Evolutionary conservation across 1,140 invertebrate species (phyloP), one percentile per base, ranked within the genome.

Genomic region (Caligus rogercresseyi): DNA sequence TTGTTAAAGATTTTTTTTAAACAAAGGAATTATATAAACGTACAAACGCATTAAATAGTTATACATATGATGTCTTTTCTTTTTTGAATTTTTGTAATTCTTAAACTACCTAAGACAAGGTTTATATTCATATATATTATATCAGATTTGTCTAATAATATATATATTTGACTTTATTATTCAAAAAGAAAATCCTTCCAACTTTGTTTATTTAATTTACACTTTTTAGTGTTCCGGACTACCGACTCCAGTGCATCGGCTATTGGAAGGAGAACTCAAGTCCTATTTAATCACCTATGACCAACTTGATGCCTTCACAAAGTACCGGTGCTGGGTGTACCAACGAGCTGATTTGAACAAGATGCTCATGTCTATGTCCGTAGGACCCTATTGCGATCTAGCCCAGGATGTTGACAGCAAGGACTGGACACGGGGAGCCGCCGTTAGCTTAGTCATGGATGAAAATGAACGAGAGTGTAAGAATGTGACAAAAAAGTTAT

Each of bases 211-310:
- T 66, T 64, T n/a, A 11, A 43, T 11, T 43, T 43, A 11, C 31
- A 43, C n/a, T 43, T 43, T 11, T 11, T 43, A 85, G 83, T 87
- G 87, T 92, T 69, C 89, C 92, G 14, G 94, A 98, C 79, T 93
- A 96, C 69, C 16, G 61, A 25, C 85, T 98, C 82, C 90, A 92
- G 71, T 98, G 94, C 72, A 92, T 97, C 68, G 94, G 92, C 1
- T 97, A 83, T 73, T 97, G 90, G 88, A 94, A 95, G 73, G 94
- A 98, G 72, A 96, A 97, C 78, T 96, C 0, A 92, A 89, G 72
- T 97, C 92, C 0, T 97, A 96, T 75, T 73, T 98, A 1, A 89
- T 97, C 64, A 98, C 94, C 0, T 96, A 89, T 72, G 92, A 97
- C 72, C 89, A 92, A 70, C 76, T 95, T 66, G 93, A 98, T 79